Evolutionary conservation across 2,888 invertebrate species (phyloP).

Genomic region (Strigamia maritima): DNA sequence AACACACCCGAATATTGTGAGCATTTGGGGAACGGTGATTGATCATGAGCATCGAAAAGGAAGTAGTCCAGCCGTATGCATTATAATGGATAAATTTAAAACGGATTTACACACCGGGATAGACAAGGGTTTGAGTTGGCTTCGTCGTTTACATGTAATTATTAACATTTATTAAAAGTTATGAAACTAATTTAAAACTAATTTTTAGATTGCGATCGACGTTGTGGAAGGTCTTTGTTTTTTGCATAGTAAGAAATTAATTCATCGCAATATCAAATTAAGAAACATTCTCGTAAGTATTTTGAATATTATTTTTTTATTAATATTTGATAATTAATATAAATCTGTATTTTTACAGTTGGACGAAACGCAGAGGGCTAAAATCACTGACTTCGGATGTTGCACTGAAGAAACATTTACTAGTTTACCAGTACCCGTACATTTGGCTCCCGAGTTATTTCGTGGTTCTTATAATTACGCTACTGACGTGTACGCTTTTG

Average conservation of each 20-base stretch:
- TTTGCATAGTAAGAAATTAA: slow-evolving; percentile 80
- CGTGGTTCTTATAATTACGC: slow-evolving; percentile 75
- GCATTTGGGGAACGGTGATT: slow-evolving; percentile 73
- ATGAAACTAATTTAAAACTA: slow-evolving; percentile 45
- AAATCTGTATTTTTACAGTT: slow-evolving; percentile 51
- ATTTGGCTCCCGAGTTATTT: slow-evolving; percentile 86
- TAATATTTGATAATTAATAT: no score
- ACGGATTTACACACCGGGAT: slow-evolving; percentile 77
- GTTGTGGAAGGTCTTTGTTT: slow-evolving; percentile 83
- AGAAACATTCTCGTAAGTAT: slow-evolving; percentile 74
- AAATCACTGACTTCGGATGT: slow-evolving; percentile 83
- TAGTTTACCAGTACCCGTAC: slow-evolving; percentile 83
- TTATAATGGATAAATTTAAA: slow-evolving; percentile 71
- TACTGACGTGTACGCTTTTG: slow-evolving; percentile 87
- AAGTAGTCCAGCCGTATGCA: slow-evolving; percentile 68
- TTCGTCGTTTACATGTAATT: slow-evolving; percentile 56
- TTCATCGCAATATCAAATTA: slow-evolving; percentile 83
- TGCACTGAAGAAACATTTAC: slow-evolving; percentile 88
- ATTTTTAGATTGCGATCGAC: slow-evolving; percentile 59
- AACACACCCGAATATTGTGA: slow-evolving; percentile 73
- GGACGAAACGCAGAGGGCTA: slow-evolving; percentile 68
- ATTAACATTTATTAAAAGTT: slow-evolving; percentile 55
- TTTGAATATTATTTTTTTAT: background rate
- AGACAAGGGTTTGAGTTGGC: slow-evolving; percentile 65
- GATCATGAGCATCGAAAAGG: slow-evolving; percentile 55